Percentiles rank a stretch among this genome's conserved stretches.
phyloP scores from a whole-genome alignment of 2,888 invertebrate species.

The Cremastinae sp. region DNA sequence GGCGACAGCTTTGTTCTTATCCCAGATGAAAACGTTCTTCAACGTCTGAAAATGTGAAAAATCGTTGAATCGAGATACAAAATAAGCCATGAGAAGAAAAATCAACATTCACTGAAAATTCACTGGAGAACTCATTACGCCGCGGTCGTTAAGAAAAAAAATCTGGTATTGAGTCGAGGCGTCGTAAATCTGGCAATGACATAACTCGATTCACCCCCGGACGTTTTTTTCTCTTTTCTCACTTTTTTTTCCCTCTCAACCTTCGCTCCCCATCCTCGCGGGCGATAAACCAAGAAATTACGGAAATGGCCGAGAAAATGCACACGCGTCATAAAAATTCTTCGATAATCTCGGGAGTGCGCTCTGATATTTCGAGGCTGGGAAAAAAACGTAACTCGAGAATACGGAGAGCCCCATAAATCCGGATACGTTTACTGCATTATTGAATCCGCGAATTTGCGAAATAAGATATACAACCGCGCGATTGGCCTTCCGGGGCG shows the following conservation, averaged over 20 bases:
- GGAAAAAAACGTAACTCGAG: too few relatives aligned
- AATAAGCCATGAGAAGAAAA: background rate
- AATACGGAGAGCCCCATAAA: too few relatives aligned
- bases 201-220: background rate
- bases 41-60: conserved; percentile 66
- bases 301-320: conserved; percentile 22
- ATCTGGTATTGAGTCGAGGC: background rate
- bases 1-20: conserved; percentile 84
- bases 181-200: conserved; percentile 23
- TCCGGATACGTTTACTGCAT: too few relatives aligned
- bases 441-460: too few relatives aligned
- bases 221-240: too few relatives aligned
- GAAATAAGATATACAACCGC: too few relatives aligned
- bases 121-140: conserved; percentile 22
- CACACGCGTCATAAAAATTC: background rate
- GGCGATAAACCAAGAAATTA: conserved; percentile 25
- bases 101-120: conserved; percentile 19
- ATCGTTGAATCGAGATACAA: background rate
- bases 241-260: background rate
- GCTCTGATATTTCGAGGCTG: too few relatives aligned
- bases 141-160: conserved; percentile 15
- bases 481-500: too few relatives aligned
- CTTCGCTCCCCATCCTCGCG: conserved; percentile 8
- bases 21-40: conserved; percentile 83
- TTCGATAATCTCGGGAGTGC: too few relatives aligned